Conservation (phyloP, 2,888 invertebrate species). For the Hybos culiciformis region DNA sequence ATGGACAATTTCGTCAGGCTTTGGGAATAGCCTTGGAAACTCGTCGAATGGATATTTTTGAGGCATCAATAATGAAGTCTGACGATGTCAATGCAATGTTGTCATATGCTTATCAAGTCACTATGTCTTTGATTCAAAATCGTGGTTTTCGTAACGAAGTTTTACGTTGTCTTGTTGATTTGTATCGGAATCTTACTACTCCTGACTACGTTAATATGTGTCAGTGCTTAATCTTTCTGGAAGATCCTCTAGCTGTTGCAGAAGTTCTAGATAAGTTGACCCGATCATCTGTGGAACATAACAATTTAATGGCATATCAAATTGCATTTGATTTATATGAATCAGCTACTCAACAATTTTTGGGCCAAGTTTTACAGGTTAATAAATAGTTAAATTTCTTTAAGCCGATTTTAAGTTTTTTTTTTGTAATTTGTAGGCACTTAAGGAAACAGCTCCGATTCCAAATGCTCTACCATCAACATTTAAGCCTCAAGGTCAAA, state of each 20-base stretch:
- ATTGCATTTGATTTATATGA: conserved; percentile 98
- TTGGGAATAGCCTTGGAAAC: conserved; percentile 93
- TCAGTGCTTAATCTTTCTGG: conserved; percentile 91
- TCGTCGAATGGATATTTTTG: conserved; percentile 92
- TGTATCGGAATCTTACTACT: conserved; percentile 76
- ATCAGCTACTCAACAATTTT: conserved; percentile 95
- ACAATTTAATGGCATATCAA: conserved; percentile 93
- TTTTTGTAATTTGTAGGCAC: too few relatives aligned
- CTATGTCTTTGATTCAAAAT: conserved; percentile 92
- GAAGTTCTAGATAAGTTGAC: conserved; percentile 83
- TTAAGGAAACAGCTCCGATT: conserved; percentile 69
- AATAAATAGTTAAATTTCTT: too few relatives aligned
- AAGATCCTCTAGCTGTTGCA: conserved; percentile 86
- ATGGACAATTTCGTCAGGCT: conserved; percentile 90
- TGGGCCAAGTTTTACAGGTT: conserved; percentile 75
- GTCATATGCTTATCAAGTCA: conserved; percentile 89
- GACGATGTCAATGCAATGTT: conserved; percentile 86
- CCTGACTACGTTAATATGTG: conserved; percentile 99
- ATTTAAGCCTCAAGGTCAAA: conserved; percentile 54
- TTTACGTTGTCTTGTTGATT: conserved; percentile 71
- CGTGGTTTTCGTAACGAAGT: conserved; percentile 85
- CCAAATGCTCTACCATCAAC: conserved; percentile 63
- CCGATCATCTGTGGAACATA: conserved; percentile 55
- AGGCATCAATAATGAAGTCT: conserved; percentile 78
- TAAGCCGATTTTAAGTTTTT: too few relatives aligned